These are phyloP conservation scores for Andrena marginata DNA, from an alignment of 2,888 invertebrate species.

Conservation along the genomic window DNA sequence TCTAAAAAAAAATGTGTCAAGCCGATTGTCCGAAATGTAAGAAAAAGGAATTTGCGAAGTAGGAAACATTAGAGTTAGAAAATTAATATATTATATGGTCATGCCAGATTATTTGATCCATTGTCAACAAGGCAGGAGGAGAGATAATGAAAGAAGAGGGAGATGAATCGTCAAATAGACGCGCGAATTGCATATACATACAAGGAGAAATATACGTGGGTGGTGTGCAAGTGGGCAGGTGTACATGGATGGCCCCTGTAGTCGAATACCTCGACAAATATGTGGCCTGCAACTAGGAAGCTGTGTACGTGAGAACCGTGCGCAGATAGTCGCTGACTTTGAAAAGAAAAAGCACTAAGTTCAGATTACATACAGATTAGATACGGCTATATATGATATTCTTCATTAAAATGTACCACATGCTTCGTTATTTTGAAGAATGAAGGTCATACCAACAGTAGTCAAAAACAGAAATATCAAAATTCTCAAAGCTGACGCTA, in stretches of 20 bases:
- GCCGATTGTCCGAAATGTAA: neutral
- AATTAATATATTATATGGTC: conserved; percentile 27
- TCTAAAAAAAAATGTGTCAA: too few relatives aligned
- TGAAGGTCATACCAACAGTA: too few relatives aligned
- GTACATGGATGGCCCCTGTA: conserved; percentile 39
- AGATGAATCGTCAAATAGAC: conserved; percentile 13
- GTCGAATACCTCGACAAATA: conserved; percentile 51
- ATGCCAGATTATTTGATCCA: conserved; percentile 75
- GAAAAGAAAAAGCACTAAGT: conserved; percentile 34
- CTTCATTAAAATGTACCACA: neutral
- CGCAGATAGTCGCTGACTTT: conserved; percentile 42
- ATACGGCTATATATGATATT: conserved; percentile 33
- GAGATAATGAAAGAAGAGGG: conserved; percentile 24
- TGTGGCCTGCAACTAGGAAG: conserved; percentile 51
- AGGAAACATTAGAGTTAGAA: neutral
- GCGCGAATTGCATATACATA: conserved; percentile 19
- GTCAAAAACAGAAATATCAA: neutral
- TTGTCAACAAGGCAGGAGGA: conserved; percentile 57
- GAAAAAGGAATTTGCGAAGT: conserved; percentile 56
- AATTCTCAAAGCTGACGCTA: neutral
- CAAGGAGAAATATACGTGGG: conserved; percentile 40
- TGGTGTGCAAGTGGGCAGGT: conserved; percentile 42
- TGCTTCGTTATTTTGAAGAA: too few relatives aligned
- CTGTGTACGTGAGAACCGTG: conserved; percentile 44
- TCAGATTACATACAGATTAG: neutral